Percentiles rank a stretch among this genome's conserved stretches.
Conservation (phyloP, 2,113 vertebrate species). For the Megalops atlanticus region DNA sequence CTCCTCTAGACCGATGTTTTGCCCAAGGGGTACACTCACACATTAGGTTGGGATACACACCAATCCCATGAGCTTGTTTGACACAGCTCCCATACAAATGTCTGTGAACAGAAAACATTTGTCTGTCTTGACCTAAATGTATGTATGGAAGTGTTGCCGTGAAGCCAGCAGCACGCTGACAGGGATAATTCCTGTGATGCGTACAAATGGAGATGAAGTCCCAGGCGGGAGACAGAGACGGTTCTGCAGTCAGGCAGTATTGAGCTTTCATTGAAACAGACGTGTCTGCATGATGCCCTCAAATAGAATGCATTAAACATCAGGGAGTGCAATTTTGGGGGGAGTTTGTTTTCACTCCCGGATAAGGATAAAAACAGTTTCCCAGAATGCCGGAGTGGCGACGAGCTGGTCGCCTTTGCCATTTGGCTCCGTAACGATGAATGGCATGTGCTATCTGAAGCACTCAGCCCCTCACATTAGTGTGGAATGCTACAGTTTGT, state of each 20-base stretch:
- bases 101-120: neutral
- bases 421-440: neutral
- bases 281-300: neutral
- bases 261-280: neutral
- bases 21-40: too few species aligned
- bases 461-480: neutral
- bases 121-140: neutral
- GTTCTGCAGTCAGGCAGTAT: neutral
- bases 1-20: too few species aligned
- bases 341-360: neutral
- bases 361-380: neutral
- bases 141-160: neutral
- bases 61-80: too few species aligned
- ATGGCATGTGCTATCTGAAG: neutral
- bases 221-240: neutral
- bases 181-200: neutral
- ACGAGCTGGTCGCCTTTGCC: too few species aligned
- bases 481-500: neutral
- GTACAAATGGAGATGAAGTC: neutral
- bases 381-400: too few species aligned
- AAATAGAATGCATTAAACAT: slow-evolving; percentile 7
- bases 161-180: neutral
- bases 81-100: too few species aligned
- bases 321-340: neutral
- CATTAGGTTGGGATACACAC: too few species aligned